phyloP scores from a whole-genome alignment of 2,113 vertebrate genomes.

The Phyllostomus discolor region DNA sequence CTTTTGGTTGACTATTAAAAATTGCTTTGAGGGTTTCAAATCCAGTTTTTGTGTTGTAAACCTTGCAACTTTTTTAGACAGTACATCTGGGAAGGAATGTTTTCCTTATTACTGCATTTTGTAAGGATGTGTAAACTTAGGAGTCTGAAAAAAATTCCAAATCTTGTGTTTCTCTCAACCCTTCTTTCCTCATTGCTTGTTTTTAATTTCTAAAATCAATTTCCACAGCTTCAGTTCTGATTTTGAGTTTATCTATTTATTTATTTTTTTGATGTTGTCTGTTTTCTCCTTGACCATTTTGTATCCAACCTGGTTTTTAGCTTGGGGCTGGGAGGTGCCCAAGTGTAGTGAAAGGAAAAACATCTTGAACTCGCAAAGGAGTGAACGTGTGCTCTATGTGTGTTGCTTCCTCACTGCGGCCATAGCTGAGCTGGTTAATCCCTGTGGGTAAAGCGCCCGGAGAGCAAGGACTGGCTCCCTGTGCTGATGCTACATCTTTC shows the following conservation, averaged over 20 bases:
- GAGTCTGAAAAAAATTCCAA: not conserved
- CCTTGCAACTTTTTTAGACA: not conserved
- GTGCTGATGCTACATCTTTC: not conserved
- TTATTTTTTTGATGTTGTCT: not conserved
- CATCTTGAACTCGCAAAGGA: not conserved
- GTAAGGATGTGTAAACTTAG: not conserved
- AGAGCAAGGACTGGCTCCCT: not conserved
- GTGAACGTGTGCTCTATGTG: not conserved
- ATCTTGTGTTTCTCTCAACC: not conserved
- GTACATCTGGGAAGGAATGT: not conserved
- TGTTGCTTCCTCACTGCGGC: not conserved
- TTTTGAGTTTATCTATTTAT: not conserved
- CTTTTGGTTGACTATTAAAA: constrained; percentile 15
- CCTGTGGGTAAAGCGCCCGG: not conserved
- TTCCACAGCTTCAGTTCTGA: not conserved
- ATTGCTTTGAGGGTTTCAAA: constrained; percentile 13
- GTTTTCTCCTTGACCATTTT: not conserved
- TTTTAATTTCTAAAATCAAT: not conserved
- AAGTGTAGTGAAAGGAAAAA: not conserved
- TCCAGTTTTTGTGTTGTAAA: not conserved
- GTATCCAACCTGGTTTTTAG: not conserved
- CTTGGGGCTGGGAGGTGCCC: not conserved
- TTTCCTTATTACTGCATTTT: not conserved
- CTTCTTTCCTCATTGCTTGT: not conserved
- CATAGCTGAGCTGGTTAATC: not conserved